Conservation (phyloP, 1,140 invertebrate genomes). For the Globodera rostochiensis region DNA sequence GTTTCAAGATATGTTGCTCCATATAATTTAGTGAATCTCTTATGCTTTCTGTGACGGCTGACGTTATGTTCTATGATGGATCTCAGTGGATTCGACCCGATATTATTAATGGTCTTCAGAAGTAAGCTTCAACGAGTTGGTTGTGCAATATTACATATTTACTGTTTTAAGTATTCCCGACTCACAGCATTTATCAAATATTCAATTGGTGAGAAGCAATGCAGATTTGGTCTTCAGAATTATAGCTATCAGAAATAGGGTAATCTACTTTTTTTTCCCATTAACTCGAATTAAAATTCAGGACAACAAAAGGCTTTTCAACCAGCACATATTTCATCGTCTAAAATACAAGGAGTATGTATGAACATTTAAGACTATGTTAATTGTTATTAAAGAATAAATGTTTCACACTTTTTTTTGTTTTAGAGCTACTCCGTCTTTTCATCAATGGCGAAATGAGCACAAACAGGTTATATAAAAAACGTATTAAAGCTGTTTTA, state of each 20-base stretch:
- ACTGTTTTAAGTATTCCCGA: slow-evolving; percentile 6
- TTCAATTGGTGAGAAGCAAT: slow-evolving; percentile 16
- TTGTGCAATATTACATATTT: neutral
- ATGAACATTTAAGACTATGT: too few species aligned
- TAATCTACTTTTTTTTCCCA: neutral
- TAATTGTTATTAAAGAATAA: too few species aligned
- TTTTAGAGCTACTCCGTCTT: slow-evolving; percentile 19
- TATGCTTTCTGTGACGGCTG: slow-evolving; percentile 20
- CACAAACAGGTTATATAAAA: slow-evolving; percentile 6
- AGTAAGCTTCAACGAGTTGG: neutral
- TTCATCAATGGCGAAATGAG: slow-evolving; percentile 29
- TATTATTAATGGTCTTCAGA: neutral
- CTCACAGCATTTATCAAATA: slow-evolving; percentile 8
- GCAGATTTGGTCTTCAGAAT: slow-evolving; percentile 18
- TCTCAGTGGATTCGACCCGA: slow-evolving; percentile 22
- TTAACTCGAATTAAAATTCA: neutral
- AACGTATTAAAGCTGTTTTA: too few species aligned
- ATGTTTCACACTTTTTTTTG: neutral
- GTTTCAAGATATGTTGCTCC: neutral
- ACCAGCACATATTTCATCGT: slow-evolving; percentile 20
- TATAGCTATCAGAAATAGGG: slow-evolving; percentile 19
- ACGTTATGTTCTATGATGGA: slow-evolving; percentile 21
- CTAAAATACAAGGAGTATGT: slow-evolving; percentile 21
- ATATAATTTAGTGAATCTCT: slow-evolving; percentile 4
- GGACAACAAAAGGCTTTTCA: slow-evolving; percentile 16